Evolutionary conservation across 1,140 invertebrate genomes (phyloP), one percentile per base, ranked within the genome.

Genomic region (Psilanteris sp.): DNA sequence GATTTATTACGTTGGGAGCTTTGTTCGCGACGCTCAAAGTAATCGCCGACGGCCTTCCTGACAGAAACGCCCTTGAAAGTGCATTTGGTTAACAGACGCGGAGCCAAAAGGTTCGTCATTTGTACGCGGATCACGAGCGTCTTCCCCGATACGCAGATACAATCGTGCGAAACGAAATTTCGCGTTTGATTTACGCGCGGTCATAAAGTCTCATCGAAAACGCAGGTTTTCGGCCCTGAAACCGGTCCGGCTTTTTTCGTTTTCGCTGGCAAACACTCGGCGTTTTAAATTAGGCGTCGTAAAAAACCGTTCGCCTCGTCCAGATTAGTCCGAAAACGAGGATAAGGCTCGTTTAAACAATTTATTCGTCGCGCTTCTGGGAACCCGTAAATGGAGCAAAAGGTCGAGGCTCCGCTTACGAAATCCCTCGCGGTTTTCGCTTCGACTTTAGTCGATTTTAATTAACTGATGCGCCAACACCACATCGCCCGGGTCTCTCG

Each of bases 141-240:
- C 74, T 62, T 27, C 32, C 1, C 29, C 37, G 64, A 62, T 68
- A 54, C 70, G 57, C 61, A 57, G 57, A 50, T 46, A 15, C 37
- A n/a, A n/a, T n/a, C n/a, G n/a, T n/a, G 22, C 27, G 67, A 59
- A 74, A 79, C 81, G 81, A 83, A 83, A 79, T 41, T 61, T 66
- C 77, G 71, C 57, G 71, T 59, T 62, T 81, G 82, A 85, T 85
- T 85, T 85, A 85, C 83, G 39, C 44, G 70, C 66, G 78, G 62
- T 73, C 78, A 80, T 84, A 83, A 84, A 83, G 80, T 77, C 59
- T 76, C 82, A 83, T 86, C 81, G 77, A 79, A 83, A 85, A 81
- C 78, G 81, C 73, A 72, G 79, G 81, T 84, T 83, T 82, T 54
- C 29, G 57, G 32, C 43, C 59, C 82, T 8, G n/a, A 84, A 86